These are phyloP conservation scores for Lateolabrax maculatus DNA, from an alignment of 2,797 vertebrate species.

Conservation along the genomic window DNA sequence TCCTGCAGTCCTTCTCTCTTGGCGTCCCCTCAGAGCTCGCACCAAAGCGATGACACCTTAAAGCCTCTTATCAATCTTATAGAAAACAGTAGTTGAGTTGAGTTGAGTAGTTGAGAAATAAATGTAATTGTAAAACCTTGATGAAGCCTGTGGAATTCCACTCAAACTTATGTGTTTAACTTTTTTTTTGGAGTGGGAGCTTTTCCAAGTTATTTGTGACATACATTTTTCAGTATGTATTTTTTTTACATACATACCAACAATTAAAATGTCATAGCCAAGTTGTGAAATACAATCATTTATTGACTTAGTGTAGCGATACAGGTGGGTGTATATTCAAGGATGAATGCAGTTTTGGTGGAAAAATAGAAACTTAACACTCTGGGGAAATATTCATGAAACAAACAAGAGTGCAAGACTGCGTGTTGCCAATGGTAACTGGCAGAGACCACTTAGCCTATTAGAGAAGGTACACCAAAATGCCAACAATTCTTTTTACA, in stretches of 20 bases:
- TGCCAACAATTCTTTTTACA: constrained; percentile 13
- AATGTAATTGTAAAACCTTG: background rate
- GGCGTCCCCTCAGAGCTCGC: constrained; percentile 27
- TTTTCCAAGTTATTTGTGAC: constrained; percentile 30
- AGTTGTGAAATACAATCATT: constrained; percentile 47
- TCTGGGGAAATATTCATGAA: constrained; percentile 38
- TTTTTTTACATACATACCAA: constrained; percentile 29
- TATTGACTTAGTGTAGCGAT: constrained; percentile 21
- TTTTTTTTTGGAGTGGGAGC: background rate
- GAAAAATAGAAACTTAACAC: constrained; percentile 38
- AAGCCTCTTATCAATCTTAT: constrained; percentile 49
- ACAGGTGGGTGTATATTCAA: constrained; percentile 23
- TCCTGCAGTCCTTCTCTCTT: constrained; percentile 16
- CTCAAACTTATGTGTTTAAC: background rate
- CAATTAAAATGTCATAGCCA: constrained; percentile 42
- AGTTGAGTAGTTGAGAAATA: too few relatives aligned
- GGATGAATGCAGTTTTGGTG: constrained; percentile 43
- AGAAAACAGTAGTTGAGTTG: constrained; percentile 39
- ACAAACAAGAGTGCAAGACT: constrained; percentile 40
- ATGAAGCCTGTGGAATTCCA: background rate
- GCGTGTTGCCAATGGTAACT: constrained; percentile 56
- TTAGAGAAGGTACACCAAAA: constrained; percentile 26
- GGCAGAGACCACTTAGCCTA: constrained; percentile 35
- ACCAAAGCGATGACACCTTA: constrained; percentile 40
- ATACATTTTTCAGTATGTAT: constrained; percentile 36